phyloP scores from a whole-genome alignment of 92 coral and sea anemone species.

The Parazoanthus darwini region DNA sequence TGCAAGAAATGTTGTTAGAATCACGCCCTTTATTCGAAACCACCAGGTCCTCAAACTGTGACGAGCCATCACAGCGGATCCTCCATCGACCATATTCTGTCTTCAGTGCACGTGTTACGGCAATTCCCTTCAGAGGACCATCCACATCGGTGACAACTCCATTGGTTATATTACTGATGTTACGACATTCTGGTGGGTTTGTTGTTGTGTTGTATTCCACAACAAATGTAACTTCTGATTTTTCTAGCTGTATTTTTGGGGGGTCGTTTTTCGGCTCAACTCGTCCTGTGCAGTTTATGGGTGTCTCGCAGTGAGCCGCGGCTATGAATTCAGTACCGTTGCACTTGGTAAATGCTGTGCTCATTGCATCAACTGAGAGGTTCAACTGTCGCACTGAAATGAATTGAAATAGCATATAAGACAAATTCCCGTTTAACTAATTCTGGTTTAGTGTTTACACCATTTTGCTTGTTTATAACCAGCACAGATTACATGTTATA shows the following conservation, averaged over 20 bases:
- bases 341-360: not conserved
- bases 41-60: not conserved
- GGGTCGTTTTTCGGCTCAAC: not conserved
- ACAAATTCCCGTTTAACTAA: no score
- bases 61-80: slow-evolving; percentile 7
- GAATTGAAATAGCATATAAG: no score
- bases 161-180: slow-evolving; percentile 1
- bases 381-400: not conserved
- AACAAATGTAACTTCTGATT: not conserved
- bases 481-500: no score
- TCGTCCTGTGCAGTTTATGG: not conserved
- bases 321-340: not conserved
- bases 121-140: not conserved
- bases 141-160: slow-evolving; percentile 9
- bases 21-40: not conserved
- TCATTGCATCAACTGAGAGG: not conserved
- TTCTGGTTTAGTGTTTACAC: no score
- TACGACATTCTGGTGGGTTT: slow-evolving; percentile 10
- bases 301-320: not conserved
- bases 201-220: slow-evolving; percentile 15
- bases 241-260: not conserved
- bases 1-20: not conserved
- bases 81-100: slow-evolving; percentile 7
- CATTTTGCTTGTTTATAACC: no score
- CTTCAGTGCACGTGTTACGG: not conserved